Percentiles rank a stretch among this genome's conserved stretches.
These are phyloP conservation scores for Heliconius aoede DNA, from an alignment of 2,888 invertebrate genomes.

Conservation along the genomic window DNA sequence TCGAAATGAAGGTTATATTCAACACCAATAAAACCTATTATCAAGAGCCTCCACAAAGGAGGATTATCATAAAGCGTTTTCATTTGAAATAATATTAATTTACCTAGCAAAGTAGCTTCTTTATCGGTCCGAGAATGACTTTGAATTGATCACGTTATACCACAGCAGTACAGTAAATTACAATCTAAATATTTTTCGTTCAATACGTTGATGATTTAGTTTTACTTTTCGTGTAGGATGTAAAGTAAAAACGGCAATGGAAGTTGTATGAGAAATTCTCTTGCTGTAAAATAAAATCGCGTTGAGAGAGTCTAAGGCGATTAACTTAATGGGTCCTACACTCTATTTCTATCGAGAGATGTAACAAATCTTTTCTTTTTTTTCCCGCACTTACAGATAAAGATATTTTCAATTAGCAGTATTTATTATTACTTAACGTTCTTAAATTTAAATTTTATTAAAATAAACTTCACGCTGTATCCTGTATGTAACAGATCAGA, in stretches of 20 bases:
- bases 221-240: background rate
- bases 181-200: background rate
- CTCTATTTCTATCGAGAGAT: conserved; percentile 72
- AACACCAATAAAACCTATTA: background rate
- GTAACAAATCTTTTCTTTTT: conserved; percentile 58
- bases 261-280: background rate
- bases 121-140: conserved; percentile 67
- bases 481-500: too few relatives aligned
- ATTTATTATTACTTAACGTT: background rate
- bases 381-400: conserved; percentile 58
- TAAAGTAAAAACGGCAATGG: conserved; percentile 21
- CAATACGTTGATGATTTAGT: conserved; percentile 32
- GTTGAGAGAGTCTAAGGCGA: conserved; percentile 54
- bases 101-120: conserved; percentile 61
- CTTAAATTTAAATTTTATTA: background rate
- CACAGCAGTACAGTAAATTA: conserved; percentile 34
- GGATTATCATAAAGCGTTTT: conserved; percentile 50
- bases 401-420: conserved; percentile 51
- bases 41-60: conserved; percentile 21
- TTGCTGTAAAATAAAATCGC: conserved; percentile 6
- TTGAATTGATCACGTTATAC: conserved; percentile 69
- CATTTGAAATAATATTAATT: conserved; percentile 67
- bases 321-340: conserved; percentile 73
- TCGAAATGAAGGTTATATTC: background rate
- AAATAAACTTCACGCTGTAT: background rate